Evolutionary conservation across 2,113 vertebrate species (phyloP), one percentile per base, ranked within the genome.

Genomic region (Hippoglossus stenolepis): DNA sequence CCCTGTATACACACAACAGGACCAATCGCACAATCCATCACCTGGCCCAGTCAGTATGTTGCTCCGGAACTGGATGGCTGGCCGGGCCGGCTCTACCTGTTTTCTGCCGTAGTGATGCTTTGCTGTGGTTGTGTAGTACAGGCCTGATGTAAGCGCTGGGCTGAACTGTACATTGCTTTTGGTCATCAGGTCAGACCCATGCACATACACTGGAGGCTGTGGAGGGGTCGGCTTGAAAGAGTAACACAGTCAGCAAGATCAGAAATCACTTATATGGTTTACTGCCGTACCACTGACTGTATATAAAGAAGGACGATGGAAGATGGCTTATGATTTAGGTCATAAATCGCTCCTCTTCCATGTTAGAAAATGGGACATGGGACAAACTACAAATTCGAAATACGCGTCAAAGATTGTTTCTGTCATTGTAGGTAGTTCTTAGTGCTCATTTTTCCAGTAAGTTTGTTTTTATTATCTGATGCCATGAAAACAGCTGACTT

Each of bases 31-130:
- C 45, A 47, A 13, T 51, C 47, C 13, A 59, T 83, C 54, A 89
- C 82, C 87, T 89, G 75, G 60, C 73, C 80, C 66, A 10, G 2
- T 62, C 62, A 89, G 62, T 51, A 79, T 71, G 57, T 77, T 15
- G 28, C 82, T 61, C 0, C 76, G 62, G 1, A 68, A 58, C 20
- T 70, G 82, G 5, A 17, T 61, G 35, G n/a, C 35, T 13, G 65
- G n/a, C 23, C 21, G 18, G n/a, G 51, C 51, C 20, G 2, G 51
- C 6, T 54, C 51, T 9, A 20, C 51, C 18, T 54, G 21, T 12
- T 21, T 57, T 14, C 13, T 57, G 21, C 54, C 21, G n/a, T 24
- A 54, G 54, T 57, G 18, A 12, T 57, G 20, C 13, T 57, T 24
- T 21, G n/a, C 54, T 14, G 21, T 57, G 54, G 54, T 57, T 57